Conservation (phyloP, 2,797 vertebrate genomes). For the Melanotaenia maccullochi region DNA sequence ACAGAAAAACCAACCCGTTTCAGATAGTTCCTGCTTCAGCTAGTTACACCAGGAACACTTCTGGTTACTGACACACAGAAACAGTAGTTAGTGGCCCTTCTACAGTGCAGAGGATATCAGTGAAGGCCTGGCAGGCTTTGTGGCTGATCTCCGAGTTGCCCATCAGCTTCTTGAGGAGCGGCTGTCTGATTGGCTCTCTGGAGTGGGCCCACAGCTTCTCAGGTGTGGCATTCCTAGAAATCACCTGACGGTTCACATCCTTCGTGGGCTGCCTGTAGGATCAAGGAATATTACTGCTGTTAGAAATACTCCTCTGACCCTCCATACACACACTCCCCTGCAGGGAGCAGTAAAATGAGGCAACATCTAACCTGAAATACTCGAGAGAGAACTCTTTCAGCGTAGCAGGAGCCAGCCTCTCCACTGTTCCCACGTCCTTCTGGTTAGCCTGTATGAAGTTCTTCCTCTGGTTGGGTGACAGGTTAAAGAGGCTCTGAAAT, state of each 20-base stretch:
- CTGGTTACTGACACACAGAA: background rate
- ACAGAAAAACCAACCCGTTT: too few species aligned
- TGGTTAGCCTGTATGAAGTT: constrained; percentile 77
- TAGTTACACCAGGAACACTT: too few species aligned
- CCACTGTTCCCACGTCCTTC: constrained; percentile 71
- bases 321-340: background rate
- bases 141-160: constrained; percentile 85
- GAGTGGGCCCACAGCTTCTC: constrained; percentile 90
- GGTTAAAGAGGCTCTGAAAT: constrained; percentile 84
- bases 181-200: constrained; percentile 91
- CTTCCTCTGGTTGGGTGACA: constrained; percentile 92
- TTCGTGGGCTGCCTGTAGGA: constrained; percentile 78
- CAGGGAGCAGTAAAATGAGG: background rate
- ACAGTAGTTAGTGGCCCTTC: background rate
- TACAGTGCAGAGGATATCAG: constrained; percentile 89
- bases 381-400: constrained; percentile 91
- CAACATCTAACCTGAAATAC: constrained; percentile 88
- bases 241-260: constrained; percentile 89
- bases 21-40: too few species aligned
- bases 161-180: constrained; percentile 86
- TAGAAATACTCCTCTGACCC: background rate
- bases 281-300: background rate
- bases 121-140: constrained; percentile 90
- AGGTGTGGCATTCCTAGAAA: constrained; percentile 80
- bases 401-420: constrained; percentile 82